A percentile compares a stretch with the other conserved stretches of the same genome.
Conservation (phyloP, 30 jellyfish, hydroid and myxozoan genomes). For the Pseudorhiza aurosa region DNA sequence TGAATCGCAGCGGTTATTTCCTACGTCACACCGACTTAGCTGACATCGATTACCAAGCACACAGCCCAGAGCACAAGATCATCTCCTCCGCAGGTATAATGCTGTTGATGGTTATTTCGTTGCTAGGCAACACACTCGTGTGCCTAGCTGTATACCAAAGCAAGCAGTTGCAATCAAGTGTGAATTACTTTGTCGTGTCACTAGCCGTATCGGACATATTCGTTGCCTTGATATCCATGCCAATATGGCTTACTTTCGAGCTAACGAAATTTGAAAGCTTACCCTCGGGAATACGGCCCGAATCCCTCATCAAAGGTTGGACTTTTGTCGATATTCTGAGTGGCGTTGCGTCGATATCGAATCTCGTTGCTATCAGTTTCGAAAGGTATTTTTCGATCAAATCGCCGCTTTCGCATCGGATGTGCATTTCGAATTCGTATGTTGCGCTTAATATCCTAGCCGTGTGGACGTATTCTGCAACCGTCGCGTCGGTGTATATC, state of each 20-base stretch:
- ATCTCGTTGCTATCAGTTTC: slow-evolving; percentile 87
- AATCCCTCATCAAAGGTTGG: slow-evolving; percentile 60
- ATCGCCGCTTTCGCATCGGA: slow-evolving; percentile 93
- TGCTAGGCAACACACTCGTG: slow-evolving; percentile 88
- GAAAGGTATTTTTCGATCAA: slow-evolving; percentile 92
- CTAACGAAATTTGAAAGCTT: slow-evolving; percentile 72
- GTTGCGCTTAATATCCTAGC: slow-evolving; percentile 35
- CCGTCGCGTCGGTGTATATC: slow-evolving; percentile 61
- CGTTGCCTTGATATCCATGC: slow-evolving; percentile 89
- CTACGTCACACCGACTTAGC: slow-evolving; percentile 6
- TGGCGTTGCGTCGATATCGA: slow-evolving; percentile 91
- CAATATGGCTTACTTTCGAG: slow-evolving; percentile 80
- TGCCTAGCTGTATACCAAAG: slow-evolving; percentile 90
- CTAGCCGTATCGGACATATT: slow-evolving; percentile 85
- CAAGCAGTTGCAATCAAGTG: slow-evolving; percentile 70
- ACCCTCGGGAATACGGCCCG: slow-evolving; percentile 31
- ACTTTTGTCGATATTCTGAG: slow-evolving; percentile 83
- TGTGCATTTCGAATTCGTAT: slow-evolving; percentile 69
- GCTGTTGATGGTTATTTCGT: slow-evolving; percentile 69
- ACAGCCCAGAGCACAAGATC: slow-evolving; percentile 68
- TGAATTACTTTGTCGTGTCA: slow-evolving; percentile 82
- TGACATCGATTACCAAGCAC: slow-evolving; percentile 37
- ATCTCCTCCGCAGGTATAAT: slow-evolving; percentile 75
- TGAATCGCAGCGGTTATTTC: neutral
- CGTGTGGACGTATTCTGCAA: slow-evolving; percentile 81